A percentile compares a stretch with the other conserved stretches of the same genome.
phyloP scores from a whole-genome alignment of 2,797 vertebrate species.

The Poeciliopsis presidionis region DNA sequence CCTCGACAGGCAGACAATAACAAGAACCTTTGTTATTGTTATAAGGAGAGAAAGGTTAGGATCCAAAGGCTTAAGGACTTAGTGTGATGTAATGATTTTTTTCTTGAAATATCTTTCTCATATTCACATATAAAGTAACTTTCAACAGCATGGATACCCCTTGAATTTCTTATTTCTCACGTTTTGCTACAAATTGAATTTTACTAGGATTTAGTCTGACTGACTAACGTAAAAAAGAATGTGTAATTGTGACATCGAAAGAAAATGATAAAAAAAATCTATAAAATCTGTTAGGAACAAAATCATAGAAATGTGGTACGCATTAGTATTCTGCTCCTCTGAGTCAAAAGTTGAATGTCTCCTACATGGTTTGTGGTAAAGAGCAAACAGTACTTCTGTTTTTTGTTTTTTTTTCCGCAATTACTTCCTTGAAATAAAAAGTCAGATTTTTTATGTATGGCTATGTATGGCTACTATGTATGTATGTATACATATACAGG shows the following conservation, averaged over 20 bases:
- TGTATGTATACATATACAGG: too few relatives aligned
- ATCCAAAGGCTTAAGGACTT: not conserved
- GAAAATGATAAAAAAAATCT: not conserved
- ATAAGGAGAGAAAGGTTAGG: slow-evolving; percentile 9
- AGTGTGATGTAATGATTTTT: not conserved
- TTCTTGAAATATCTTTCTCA: not conserved
- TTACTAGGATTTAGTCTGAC: not conserved
- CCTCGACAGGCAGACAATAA: too few relatives aligned
- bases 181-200: not conserved
- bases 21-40: slow-evolving; percentile 5
- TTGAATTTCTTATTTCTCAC: not conserved
- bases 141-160: not conserved
- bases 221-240: not conserved
- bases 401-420: not conserved
- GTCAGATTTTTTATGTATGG: not conserved
- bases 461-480: not conserved
- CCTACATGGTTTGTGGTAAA: not conserved
- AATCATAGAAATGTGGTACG: not conserved
- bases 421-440: not conserved
- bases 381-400: not conserved
- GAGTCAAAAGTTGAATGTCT: not conserved
- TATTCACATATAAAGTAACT: not conserved
- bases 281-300: not conserved
- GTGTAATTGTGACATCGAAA: not conserved
- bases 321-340: not conserved